Percentiles rank a stretch among this genome's conserved stretches.
Evolutionary conservation across 2,797 vertebrate species (phyloP).

Genomic region (Artibeus lituratus): DNA sequence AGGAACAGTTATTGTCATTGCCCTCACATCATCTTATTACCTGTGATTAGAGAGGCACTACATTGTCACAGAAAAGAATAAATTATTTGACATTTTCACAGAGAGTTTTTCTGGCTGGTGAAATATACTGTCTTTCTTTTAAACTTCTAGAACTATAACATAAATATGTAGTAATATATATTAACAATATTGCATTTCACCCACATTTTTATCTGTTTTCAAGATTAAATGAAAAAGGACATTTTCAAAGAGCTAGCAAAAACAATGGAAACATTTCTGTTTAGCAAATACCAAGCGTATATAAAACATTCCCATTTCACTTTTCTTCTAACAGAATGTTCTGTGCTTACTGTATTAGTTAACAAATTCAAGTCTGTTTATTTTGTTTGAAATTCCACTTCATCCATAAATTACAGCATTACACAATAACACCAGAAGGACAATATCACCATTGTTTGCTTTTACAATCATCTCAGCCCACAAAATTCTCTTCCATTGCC

Average conservation of each 20-base stretch:
- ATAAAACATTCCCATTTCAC: conserved; percentile 54
- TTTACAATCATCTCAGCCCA: conserved; percentile 10
- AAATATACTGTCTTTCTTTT: background rate
- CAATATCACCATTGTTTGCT: background rate
- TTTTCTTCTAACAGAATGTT: conserved; percentile 58
- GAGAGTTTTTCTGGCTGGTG: background rate
- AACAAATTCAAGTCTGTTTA: conserved; percentile 67
- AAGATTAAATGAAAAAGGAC: conserved; percentile 44
- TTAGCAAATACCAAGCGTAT: conserved; percentile 58
- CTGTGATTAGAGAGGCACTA: background rate
- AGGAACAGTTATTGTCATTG: background rate
- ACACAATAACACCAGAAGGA: conserved; percentile 22
- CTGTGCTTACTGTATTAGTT: conserved; percentile 67
- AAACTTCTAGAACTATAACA: background rate
- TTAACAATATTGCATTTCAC: background rate
- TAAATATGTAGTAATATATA: background rate
- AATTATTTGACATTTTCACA: background rate
- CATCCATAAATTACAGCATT: background rate
- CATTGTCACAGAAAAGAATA: background rate
- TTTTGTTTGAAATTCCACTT: conserved; percentile 60
- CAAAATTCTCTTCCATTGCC: conserved; percentile 17
- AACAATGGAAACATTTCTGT: conserved; percentile 64
- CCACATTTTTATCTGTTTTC: conserved; percentile 26
- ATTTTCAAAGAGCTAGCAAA: conserved; percentile 39
- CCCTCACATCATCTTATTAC: background rate